Conservation (phyloP, 2,113 vertebrate genomes). For the Alethe diademata region DNA sequence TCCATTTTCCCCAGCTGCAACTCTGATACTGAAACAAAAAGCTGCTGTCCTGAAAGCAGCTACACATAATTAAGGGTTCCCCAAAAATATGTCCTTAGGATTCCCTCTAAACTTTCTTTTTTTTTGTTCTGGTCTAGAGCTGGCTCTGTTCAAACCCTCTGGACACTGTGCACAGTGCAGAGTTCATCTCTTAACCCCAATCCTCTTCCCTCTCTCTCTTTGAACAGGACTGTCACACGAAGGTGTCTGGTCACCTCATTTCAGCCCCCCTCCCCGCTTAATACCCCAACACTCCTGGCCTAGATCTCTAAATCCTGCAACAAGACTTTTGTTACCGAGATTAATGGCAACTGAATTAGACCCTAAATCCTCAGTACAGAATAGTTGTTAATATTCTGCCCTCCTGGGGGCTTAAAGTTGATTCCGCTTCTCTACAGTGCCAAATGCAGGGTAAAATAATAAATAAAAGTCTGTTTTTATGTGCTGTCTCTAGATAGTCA, state of each 20-base stretch:
- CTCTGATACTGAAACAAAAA: background rate
- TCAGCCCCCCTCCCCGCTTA: background rate
- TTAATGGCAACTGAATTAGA: conserved; percentile 15
- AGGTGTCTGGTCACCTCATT: background rate
- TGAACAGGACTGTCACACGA: accelerated
- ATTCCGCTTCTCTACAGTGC: background rate
- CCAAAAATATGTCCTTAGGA: background rate
- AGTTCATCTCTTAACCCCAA: background rate
- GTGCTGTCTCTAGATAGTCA: background rate
- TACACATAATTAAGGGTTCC: background rate
- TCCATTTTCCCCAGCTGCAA: background rate
- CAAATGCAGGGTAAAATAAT: background rate
- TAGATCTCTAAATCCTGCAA: conserved; percentile 35
- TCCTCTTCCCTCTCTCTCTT: background rate
- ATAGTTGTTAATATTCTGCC: background rate
- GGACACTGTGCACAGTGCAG: background rate
- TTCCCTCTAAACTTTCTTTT: background rate
- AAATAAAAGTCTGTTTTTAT: background rate
- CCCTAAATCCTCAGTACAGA: conserved; percentile 28
- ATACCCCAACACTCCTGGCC: background rate
- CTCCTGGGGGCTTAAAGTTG: background rate
- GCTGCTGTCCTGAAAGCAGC: background rate
- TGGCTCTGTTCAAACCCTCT: background rate
- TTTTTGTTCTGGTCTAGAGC: background rate
- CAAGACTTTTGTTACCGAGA: background rate